Evolutionary conservation across 2,113 vertebrate species (phyloP).

Genomic region (Tragelaphus scriptus): DNA sequence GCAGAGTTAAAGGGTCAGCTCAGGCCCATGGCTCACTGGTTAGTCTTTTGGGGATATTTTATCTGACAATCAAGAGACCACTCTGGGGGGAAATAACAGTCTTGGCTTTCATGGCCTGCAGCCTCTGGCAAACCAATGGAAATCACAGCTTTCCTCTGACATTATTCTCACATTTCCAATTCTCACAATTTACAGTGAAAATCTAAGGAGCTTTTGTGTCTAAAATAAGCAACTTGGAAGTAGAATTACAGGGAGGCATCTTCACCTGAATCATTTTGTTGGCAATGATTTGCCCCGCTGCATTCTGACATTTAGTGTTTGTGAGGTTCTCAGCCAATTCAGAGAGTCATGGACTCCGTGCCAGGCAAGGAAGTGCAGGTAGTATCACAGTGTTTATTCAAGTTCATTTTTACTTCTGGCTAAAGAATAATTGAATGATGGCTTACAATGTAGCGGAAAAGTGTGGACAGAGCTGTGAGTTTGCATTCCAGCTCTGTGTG

Average conservation of each 20-base stretch:
- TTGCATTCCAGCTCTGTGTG: not conserved
- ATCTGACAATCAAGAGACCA: not conserved
- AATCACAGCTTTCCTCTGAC: slow-evolving; percentile 49
- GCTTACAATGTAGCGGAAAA: not conserved
- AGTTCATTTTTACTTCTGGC: slow-evolving; percentile 30
- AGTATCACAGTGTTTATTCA: not conserved
- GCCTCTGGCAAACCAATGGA: slow-evolving; percentile 30
- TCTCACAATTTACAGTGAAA: slow-evolving; percentile 41
- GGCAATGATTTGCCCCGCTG: not conserved
- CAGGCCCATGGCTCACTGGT: not conserved
- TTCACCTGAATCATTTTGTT: slow-evolving; percentile 34
- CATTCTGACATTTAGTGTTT: not conserved
- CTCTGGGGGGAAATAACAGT: not conserved
- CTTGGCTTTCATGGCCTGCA: slow-evolving; percentile 29
- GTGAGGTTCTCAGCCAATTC: not conserved
- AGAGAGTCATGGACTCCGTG: not conserved
- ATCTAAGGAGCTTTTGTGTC: slow-evolving; percentile 21
- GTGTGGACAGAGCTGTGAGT: not conserved
- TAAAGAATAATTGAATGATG: not conserved
- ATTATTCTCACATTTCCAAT: slow-evolving; percentile 35
- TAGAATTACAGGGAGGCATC: not conserved
- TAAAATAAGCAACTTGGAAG: slow-evolving; percentile 53
- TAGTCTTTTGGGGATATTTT: not conserved
- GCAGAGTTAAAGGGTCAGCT: not conserved
- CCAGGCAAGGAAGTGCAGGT: not conserved